A percentile compares a stretch with the other conserved stretches of the same genome.
These are phyloP conservation scores for Myoxocephalus aenaeus DNA, from an alignment of 2,797 vertebrate genomes.

Conservation along the genomic window DNA sequence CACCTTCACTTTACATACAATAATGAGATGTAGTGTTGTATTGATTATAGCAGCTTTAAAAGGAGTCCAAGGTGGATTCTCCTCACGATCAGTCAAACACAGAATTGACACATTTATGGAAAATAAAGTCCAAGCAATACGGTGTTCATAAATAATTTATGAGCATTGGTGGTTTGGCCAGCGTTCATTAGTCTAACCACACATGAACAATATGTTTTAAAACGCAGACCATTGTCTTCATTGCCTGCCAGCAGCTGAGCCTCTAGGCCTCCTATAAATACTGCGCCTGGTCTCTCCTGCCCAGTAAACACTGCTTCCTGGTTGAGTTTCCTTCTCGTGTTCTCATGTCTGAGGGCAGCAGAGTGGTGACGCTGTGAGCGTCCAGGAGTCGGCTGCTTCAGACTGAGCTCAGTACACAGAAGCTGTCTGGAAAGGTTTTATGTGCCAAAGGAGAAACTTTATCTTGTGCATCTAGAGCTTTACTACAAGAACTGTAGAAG, in stretches of 20 bases:
- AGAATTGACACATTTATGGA: background rate
- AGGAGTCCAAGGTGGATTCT: background rate
- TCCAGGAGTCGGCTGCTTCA: background rate
- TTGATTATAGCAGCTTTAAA: background rate
- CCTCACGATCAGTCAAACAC: background rate
- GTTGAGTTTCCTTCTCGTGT: slow-evolving; percentile 22
- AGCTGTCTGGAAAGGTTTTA: slow-evolving; percentile 4
- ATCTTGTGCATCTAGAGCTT: background rate
- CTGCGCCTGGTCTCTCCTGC: background rate
- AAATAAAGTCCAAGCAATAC: background rate
- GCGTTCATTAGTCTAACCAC: background rate
- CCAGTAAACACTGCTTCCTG: slow-evolving; percentile 35
- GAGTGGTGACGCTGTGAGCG: background rate
- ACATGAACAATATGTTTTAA: background rate
- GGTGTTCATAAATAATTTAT: background rate
- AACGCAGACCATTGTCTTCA: slow-evolving; percentile 14
- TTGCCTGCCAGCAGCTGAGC: background rate
- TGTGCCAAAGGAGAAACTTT: background rate
- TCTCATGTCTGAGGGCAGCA: slow-evolving; percentile 18
- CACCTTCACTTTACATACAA: background rate
- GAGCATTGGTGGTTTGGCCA: background rate
- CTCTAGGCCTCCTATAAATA: background rate
- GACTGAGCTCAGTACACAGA: background rate
- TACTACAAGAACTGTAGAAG: background rate
- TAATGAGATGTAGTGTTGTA: background rate